Evolutionary conservation across 2,797 vertebrate species (phyloP).

Genomic region (Spea hammondii): DNA sequence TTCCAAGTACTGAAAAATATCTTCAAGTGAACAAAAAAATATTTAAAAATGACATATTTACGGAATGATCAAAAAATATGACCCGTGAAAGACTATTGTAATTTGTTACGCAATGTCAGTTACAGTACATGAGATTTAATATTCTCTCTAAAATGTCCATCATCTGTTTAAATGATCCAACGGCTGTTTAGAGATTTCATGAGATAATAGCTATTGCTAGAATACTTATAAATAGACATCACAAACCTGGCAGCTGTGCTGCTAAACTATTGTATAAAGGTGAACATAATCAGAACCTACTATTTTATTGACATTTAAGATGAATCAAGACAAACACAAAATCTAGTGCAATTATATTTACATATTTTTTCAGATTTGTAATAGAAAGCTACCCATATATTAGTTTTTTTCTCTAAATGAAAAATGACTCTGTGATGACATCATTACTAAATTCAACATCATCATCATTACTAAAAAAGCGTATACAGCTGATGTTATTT

Average conservation of each 20-base stretch:
- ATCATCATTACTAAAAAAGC: too few relatives aligned
- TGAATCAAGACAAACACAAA: neutral
- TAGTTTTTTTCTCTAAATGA: too few relatives aligned
- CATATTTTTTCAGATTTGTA: too few relatives aligned
- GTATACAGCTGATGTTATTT: too few relatives aligned
- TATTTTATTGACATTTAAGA: constrained; percentile 21
- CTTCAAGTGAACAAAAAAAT: constrained; percentile 19
- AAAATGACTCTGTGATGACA: too few relatives aligned
- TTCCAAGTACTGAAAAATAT: constrained; percentile 11
- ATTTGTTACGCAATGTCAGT: constrained; percentile 21
- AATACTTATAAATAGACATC: constrained; percentile 42
- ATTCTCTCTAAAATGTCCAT: constrained; percentile 23
- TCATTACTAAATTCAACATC: too few relatives aligned
- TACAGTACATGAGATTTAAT: neutral
- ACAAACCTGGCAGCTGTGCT: constrained; percentile 14
- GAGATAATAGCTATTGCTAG: constrained; percentile 39
- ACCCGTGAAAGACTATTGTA: constrained; percentile 19
- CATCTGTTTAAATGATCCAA: constrained; percentile 30
- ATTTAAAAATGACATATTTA: constrained; percentile 19
- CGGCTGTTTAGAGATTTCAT: constrained; percentile 27
- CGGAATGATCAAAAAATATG: neutral
- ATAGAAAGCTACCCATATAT: too few relatives aligned
- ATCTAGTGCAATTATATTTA: neutral
- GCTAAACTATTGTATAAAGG: constrained; percentile 1
- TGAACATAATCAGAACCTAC: constrained; percentile 21